Conservation (phyloP, 2,113 vertebrate species). For the Scatophagus argus region DNA sequence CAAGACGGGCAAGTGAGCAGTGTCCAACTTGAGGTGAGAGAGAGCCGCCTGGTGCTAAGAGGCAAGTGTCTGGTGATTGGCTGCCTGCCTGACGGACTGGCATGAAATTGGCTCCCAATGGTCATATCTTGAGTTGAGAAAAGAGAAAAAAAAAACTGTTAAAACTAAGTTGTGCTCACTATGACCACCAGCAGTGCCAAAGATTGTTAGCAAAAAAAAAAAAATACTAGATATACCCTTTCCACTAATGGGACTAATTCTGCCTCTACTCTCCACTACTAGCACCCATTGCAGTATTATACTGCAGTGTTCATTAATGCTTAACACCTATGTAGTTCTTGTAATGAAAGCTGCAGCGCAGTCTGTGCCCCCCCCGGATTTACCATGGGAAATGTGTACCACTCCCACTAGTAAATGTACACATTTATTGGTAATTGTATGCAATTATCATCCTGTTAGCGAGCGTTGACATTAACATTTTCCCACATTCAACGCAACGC, state of each 20-base stretch:
- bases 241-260: slow-evolving; percentile 59
- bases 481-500: slow-evolving; percentile 17
- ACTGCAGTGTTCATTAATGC: slow-evolving; percentile 69
- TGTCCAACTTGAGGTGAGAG: slow-evolving; percentile 54
- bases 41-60: slow-evolving; percentile 56
- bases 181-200: slow-evolving; percentile 26
- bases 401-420: slow-evolving; percentile 62
- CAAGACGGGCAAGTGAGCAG: slow-evolving; percentile 62
- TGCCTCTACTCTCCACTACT: slow-evolving; percentile 28
- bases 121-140: slow-evolving; percentile 46
- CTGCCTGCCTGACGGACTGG: slow-evolving; percentile 60
- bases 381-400: slow-evolving; percentile 45
- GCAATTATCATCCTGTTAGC: slow-evolving; percentile 64
- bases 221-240: slow-evolving; percentile 28
- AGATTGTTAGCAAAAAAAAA: too few relatives aligned
- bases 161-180: slow-evolving; percentile 36
- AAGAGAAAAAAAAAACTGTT: slow-evolving; percentile 48
- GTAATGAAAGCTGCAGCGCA: slow-evolving; percentile 73
- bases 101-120: slow-evolving; percentile 56
- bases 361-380: too few relatives aligned
- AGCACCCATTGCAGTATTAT: slow-evolving; percentile 54
- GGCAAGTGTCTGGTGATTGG: slow-evolving; percentile 67
- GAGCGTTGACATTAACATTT: slow-evolving; percentile 52
- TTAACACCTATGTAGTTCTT: slow-evolving; percentile 68
- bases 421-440: slow-evolving; percentile 70